Evolutionary conservation across 2,888 invertebrate genomes (phyloP).

Genomic region (Microctonus hyperodae): DNA sequence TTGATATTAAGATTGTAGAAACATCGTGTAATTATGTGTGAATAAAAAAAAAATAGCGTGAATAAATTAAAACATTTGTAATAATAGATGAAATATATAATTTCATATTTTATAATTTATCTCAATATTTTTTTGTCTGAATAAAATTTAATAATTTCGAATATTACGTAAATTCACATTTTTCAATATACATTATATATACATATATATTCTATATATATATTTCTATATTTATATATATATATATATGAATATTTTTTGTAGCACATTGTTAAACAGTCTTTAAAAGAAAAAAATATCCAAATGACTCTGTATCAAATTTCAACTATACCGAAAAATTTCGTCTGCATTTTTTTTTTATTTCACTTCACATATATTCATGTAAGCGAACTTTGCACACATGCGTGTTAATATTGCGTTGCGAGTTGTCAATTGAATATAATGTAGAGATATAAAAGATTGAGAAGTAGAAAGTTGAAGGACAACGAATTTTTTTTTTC

Average conservation of each 20-base stretch:
- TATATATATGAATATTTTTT: no score
- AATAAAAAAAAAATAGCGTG: no score
- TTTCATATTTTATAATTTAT: no score
- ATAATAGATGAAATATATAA: no score
- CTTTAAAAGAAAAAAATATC: background rate
- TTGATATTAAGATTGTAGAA: no score
- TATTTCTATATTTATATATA: no score
- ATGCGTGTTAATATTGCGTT: background rate
- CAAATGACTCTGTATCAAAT: constrained; percentile 1
- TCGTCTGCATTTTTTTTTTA: background rate
- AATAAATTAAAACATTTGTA: no score
- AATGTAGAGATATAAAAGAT: constrained; percentile 9
- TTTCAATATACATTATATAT: no score
- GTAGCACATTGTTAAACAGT: background rate
- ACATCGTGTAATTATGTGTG: no score
- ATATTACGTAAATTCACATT: background rate
- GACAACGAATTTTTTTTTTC: constrained; percentile 2
- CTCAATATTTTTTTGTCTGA: no score
- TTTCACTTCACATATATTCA: background rate
- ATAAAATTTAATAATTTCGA: no score
- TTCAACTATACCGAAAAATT: constrained; percentile 6
- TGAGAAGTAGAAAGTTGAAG: constrained; percentile 22
- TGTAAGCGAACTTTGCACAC: background rate
- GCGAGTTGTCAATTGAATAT: background rate
- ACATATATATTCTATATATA: no score